Evolutionary conservation across 2,797 vertebrate species (phyloP), one percentile per base, ranked within the genome.

Genomic region (Tachyglossus aculeatus): DNA sequence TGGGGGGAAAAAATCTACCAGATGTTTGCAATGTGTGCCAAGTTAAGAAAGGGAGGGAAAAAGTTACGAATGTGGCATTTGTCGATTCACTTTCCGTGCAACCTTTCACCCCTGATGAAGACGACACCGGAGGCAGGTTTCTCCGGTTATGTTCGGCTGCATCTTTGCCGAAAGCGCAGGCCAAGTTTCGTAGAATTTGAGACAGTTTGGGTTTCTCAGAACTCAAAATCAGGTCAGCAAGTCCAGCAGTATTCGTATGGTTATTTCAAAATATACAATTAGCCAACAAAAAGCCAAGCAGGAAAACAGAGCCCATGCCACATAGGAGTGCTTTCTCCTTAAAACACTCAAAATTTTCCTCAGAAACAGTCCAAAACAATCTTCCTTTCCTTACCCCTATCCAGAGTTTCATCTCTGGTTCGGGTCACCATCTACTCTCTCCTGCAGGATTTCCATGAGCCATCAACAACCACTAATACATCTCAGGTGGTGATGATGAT

Each of bases 141-240:
- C 52, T 12, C 16, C 5, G n/a, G 9, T 12, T 47, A 63, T 39
- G 37, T 43, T 47, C 67, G 67, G 81, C 7, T 2, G 58, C 43
- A 37, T 67, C 34, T 77, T 73, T 75, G 31, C 50, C 38, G 66
- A 47, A 61, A 84, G 18, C 33, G 54, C 4, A 67, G 53, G 25
- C 47, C 6, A 63, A 40, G 27, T 62, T 67, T 32, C 40, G 22
- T 5, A 67, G 40, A 81, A 74, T 62, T 7, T 47, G 11, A 44
- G n/a, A 76, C 27, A 57, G 66, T 40, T 39, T 25, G 8, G n/a
- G 31, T 58, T 76, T 87, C 73, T 74, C 3, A 3, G 43, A 78
- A 74, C 67, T 79, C 58, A 83, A 78, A 75, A 74, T 61, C 29
- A 77, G 54, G 48, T 62, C 71, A 54, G 15, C 34, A 2, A n/a